Conservation (phyloP, 2,797 vertebrate species). For the Gobionotothen gibberifrons region DNA sequence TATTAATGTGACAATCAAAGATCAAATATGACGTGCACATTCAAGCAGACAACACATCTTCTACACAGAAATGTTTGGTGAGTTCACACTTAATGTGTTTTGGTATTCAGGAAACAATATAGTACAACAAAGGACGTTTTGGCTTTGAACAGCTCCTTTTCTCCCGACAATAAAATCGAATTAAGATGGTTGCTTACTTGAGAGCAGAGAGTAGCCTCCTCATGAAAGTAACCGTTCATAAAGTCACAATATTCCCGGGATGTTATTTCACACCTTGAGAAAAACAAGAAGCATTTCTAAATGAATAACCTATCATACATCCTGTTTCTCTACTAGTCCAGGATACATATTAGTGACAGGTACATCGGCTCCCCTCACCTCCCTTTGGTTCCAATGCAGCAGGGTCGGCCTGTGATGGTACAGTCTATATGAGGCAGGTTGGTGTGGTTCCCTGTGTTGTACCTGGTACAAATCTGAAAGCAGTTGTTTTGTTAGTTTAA, state of each 20-base stretch:
- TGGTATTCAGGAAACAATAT: slow-evolving; percentile 3
- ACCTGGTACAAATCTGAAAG: slow-evolving; percentile 90
- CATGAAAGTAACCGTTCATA: slow-evolving; percentile 97
- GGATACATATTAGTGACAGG: neutral
- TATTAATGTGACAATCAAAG: neutral
- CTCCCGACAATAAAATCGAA: neutral
- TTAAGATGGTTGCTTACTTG: slow-evolving; percentile 84
- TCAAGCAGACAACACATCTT: neutral
- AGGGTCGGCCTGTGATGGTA: slow-evolving; percentile 92
- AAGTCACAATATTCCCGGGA: slow-evolving; percentile 98
- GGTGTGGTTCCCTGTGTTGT: slow-evolving; percentile 94
- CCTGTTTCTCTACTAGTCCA: neutral
- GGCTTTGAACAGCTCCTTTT: neutral
- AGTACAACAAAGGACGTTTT: neutral
- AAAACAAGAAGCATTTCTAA: slow-evolving; percentile 2
- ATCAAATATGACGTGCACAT: slow-evolving; percentile 1
- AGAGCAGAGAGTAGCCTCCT: slow-evolving; percentile 97
- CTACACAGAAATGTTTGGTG: too few species aligned
- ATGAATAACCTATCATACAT: neutral
- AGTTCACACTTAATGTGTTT: too few species aligned
- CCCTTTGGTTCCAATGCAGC: slow-evolving; percentile 97
- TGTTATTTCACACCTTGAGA: slow-evolving; percentile 95
- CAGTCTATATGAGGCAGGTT: slow-evolving; percentile 96
- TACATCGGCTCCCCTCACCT: slow-evolving; percentile 79
- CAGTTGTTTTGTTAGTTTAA: neutral